Base-by-base conservation (phyloP, 2,888 invertebrate species). In the Quadroppia sp. region DNA sequence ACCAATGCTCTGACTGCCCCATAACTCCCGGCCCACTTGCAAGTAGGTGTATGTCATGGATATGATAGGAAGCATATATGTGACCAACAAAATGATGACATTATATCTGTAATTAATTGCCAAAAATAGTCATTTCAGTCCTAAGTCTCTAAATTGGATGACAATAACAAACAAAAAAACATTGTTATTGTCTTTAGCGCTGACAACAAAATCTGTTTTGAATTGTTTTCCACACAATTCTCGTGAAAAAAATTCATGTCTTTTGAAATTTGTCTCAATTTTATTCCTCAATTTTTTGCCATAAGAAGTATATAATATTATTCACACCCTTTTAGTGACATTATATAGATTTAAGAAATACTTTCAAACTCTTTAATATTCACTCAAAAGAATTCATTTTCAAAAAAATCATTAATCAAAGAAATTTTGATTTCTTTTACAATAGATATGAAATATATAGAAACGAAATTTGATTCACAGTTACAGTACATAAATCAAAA, bases 1-100 rank as follows among this genome's bases (percentile, higher is more conserved):
- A 0, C 96, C 96, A 78, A 96, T 96, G 79, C 92, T 91, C 82
- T 94, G 90, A 73, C 94, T 94, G 25, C 95, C 94, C 96, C 96
- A 96, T 53, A 97, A 85, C 81, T 94, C 93, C 71, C 90, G 83
- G 23, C 95, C 94, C 50, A 96, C 92, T 75, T 92, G 86, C 0
- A 90, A 88, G 82, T 96, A 97, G 0, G 95, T 92, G 82, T 88
- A 91, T 2, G 90, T 90, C 91, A 96, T 93, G 53, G 92, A 91
- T 77, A 89, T 87, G 80, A 96, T 91, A n/a, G 96, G 96, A 80
- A 96, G 85, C 81, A 96, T 89, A 84, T 96, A 97, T 50, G 94
- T 94, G 78, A 94, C 86, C 79, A 93, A 87, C 87, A 93, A 89
- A 82, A 94, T 90, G 74, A 90, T 85, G 50, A 95, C 89, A 83